Base-by-base conservation (phyloP, 2,113 vertebrate species). In the Pomatostomus ruficeps region DNA sequence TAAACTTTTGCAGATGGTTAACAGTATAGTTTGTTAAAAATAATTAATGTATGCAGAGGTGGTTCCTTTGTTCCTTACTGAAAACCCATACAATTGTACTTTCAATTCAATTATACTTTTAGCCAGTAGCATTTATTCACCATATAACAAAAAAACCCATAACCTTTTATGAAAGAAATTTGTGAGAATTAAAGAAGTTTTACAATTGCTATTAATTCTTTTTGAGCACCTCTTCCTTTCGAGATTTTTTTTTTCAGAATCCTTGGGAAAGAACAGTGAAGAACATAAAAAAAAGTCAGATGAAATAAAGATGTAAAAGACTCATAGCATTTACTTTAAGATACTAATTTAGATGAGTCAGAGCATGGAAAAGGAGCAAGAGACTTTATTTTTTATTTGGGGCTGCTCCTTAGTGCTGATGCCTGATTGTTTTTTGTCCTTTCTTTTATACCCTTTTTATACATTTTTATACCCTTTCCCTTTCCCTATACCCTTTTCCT, bases 181-280 rank as follows among this genome's bases (percentile, higher is more conserved):
- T 93, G 55, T 94, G 92, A 40, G 85, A 85, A 85, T 81, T 92
- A 31, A 20, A 0, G 55, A 77, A 55, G 14, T 80, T 92, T 75
- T 95, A 81, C 88, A 93, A 82, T 74, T 91, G 79, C 48, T 95
- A 35, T 66, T 97, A 82, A 95, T 97, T 97, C 72, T 88, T 71
- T 91, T 95, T 95, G 52, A 94, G 38, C n/a, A 49, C 24, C 31
- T 73, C 58, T 95, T 92, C 36, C 66, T 94, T 88, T 83, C 94
- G 87, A 82, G 74, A 55, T 90, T 31, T 87, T 95, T n/a, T 87
- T 93, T 92, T 91, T 88, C 58, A 51, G 75, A 65, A 84, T 74
- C 62, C 18, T 91, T 90, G 31, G 51, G 93, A 96, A 95, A 97
- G 46, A 88, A 14, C 35, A 88, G 18, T 94, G 85, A 96, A 85